Percentiles rank a stretch among this genome's conserved stretches.
These are phyloP conservation scores for Numenius phaeopus DNA, from an alignment of 2,797 vertebrate species.

Conservation along the genomic window DNA sequence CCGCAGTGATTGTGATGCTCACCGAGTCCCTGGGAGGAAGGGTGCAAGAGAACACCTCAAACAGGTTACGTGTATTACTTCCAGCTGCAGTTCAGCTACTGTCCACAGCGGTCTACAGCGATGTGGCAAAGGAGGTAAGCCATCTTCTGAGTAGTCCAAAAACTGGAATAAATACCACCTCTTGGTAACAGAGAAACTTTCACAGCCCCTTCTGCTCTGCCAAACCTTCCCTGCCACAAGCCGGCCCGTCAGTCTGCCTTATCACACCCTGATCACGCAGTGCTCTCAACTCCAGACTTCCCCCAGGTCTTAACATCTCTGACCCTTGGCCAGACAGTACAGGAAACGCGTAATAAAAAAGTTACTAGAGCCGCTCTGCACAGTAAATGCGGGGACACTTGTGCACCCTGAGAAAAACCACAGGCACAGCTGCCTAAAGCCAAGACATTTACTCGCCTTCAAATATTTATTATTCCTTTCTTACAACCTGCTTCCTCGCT, in stretches of 20 bases:
- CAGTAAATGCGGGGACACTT: constrained; percentile 18
- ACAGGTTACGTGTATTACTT: not conserved
- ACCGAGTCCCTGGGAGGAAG: not conserved
- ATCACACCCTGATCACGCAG: not conserved
- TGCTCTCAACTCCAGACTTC: not conserved
- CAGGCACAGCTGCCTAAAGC: not conserved
- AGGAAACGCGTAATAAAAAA: constrained; percentile 42
- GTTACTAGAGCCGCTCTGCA: not conserved
- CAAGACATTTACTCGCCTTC: constrained; percentile 54
- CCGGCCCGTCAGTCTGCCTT: not conserved
- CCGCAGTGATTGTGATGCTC: not conserved
- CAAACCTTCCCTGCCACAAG: not conserved
- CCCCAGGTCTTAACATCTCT: constrained; percentile 45
- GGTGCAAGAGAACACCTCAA: not conserved
- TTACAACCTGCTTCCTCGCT: constrained; percentile 17
- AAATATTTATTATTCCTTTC: constrained; percentile 60
- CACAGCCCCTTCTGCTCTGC: not conserved
- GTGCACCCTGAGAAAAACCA: constrained; percentile 53
- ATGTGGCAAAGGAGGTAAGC: fast-evolving
- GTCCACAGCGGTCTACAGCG: not conserved
- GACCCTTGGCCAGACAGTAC: constrained; percentile 46
- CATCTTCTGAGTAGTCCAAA: not conserved
- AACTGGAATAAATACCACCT: not conserved
- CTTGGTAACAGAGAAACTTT: not conserved
- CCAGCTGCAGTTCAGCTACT: not conserved